phyloP scores from a whole-genome alignment of 2,888 invertebrate genomes.

The Phaonia tiefii region DNA sequence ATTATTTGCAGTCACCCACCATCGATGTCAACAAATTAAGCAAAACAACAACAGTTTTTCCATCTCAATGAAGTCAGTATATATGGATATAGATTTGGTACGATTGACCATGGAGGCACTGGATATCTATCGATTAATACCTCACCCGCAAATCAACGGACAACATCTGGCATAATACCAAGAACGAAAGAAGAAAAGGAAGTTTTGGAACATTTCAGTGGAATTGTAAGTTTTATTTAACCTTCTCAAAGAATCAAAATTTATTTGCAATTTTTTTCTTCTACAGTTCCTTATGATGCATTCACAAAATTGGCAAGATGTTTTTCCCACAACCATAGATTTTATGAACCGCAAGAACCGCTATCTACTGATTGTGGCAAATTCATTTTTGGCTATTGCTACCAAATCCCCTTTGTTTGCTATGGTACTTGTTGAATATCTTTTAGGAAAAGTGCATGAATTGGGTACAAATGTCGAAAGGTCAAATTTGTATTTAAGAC shows the following conservation, averaged over 20 bases:
- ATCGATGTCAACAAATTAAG: constrained; percentile 71
- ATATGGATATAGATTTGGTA: constrained; percentile 94
- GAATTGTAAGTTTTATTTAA: constrained; percentile 86
- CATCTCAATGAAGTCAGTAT: constrained; percentile 94
- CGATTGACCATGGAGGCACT: constrained; percentile 97
- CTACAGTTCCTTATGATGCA: constrained; percentile 97
- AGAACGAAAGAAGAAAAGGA: constrained; percentile 98
- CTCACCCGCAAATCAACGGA: constrained; percentile 80
- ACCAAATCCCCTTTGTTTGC: constrained; percentile 97
- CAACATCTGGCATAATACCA: constrained; percentile 85
- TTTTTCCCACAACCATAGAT: constrained; percentile 96
- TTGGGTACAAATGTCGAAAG: constrained; percentile 97
- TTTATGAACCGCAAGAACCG: constrained; percentile 97
- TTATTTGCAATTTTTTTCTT: too few species aligned
- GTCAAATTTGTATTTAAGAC: constrained; percentile 94
- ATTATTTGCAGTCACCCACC: constrained; percentile 70
- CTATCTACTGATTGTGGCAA: constrained; percentile 95
- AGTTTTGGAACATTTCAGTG: constrained; percentile 97
- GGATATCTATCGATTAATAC: constrained; percentile 92
- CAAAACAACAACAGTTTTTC: constrained; percentile 82
- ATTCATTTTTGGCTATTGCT: constrained; percentile 95
- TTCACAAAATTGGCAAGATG: constrained; percentile 96
- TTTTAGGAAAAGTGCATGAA: constrained; percentile 96
- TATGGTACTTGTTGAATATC: constrained; percentile 96
- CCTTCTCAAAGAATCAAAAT: too few species aligned